Evolutionary conservation across 2,888 invertebrate species (phyloP).

Genomic region (Tenthredo livida): DNA sequence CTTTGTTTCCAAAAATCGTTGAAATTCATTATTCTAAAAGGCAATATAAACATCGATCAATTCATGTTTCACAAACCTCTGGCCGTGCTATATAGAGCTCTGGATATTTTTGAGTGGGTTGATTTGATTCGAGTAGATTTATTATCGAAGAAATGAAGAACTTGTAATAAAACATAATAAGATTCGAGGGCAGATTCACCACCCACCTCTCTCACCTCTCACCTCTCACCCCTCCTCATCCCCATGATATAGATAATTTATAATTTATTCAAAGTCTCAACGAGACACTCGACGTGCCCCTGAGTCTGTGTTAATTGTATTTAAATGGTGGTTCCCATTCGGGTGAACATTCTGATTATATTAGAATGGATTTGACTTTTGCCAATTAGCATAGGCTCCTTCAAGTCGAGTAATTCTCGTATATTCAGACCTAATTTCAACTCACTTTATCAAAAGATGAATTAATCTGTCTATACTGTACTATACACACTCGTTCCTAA

Average conservation of each 20-base stretch:
- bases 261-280: constrained; percentile 15
- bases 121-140: not conserved
- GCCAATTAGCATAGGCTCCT: constrained; percentile 1
- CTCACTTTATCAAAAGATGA: not conserved
- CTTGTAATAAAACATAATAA: not conserved
- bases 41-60: not conserved
- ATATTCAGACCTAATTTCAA: not conserved
- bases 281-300: not conserved
- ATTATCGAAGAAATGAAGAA: not conserved
- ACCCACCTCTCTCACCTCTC: too few species aligned
- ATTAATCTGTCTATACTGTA: not conserved
- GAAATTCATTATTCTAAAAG: not conserved
- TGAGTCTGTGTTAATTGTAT: not conserved
- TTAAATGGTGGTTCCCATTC: constrained; percentile 18
- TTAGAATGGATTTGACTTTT: not conserved
- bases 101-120: not conserved
- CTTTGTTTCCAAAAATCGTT: not conserved
- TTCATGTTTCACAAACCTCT: not conserved
- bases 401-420: not conserved
- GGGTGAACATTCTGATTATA: not conserved
- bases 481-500: not conserved
- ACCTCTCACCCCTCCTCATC: too few species aligned
- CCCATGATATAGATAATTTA: not conserved
- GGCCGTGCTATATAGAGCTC: not conserved
- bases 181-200: not conserved